Percentiles rank a stretch among this genome's conserved stretches.
Conservation (phyloP, 2,888 invertebrate genomes). For the Ophion costatus region DNA sequence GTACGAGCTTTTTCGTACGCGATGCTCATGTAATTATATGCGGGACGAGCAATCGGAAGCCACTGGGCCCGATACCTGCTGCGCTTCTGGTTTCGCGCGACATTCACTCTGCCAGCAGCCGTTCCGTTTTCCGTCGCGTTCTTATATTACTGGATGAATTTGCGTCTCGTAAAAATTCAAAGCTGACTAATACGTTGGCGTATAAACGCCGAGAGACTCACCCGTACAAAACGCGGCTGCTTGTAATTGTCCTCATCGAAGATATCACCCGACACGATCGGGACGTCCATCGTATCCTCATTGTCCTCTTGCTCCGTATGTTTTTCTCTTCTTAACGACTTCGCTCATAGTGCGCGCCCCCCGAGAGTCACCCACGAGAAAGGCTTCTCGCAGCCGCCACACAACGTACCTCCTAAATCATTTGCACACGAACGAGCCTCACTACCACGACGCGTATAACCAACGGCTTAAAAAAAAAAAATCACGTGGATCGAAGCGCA, state of each 20-base stretch:
- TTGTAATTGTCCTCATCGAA: conserved; percentile 79
- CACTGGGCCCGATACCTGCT: too few relatives aligned
- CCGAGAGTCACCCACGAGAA: too few relatives aligned
- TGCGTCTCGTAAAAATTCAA: neutral
- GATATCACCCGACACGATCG: conserved; percentile 82
- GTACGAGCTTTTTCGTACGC: too few relatives aligned
- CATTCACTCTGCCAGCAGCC: too few relatives aligned
- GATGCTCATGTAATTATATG: too few relatives aligned
- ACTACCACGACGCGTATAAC: neutral
- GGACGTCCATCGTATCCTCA: conserved; percentile 80
- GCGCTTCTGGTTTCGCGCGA: too few relatives aligned
- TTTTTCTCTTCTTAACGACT: conserved; percentile 6
- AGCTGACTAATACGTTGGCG: neutral
- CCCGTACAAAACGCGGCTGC: conserved; percentile 80
- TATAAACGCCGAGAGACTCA: conserved; percentile 70
- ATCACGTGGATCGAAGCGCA: neutral
- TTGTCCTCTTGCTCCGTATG: conserved; percentile 65
- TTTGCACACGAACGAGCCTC: neutral
- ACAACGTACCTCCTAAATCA: neutral
- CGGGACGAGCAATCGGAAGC: too few relatives aligned
- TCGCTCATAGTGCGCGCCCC: neutral
- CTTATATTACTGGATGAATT: too few relatives aligned
- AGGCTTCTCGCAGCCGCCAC: neutral
- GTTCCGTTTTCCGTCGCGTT: too few relatives aligned
- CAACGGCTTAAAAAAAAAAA: neutral